phyloP scores from a whole-genome alignment of 2,113 vertebrate genomes.

The Stegostoma tigrinum region DNA sequence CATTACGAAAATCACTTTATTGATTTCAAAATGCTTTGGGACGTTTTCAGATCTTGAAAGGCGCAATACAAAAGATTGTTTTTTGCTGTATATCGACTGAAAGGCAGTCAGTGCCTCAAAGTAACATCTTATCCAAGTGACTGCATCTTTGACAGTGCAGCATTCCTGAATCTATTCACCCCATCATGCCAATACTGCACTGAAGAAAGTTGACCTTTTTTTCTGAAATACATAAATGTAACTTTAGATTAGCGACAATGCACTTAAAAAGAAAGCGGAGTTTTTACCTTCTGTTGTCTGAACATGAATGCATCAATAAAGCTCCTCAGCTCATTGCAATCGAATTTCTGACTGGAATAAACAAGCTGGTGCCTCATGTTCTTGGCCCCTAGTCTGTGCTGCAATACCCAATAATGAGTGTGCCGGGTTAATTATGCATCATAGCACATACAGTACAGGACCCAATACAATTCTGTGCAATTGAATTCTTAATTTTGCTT shows the following conservation, averaged over 20 bases:
- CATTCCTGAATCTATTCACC: too few relatives aligned
- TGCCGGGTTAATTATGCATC: neutral
- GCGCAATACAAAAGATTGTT: neutral
- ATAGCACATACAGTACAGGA: neutral
- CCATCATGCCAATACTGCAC: neutral
- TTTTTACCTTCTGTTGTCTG: conserved; percentile 51
- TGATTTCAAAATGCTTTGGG: conserved; percentile 45
- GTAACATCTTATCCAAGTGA: neutral
- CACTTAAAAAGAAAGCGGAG: neutral
- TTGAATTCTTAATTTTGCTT: neutral
- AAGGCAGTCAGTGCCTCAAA: conserved; percentile 34
- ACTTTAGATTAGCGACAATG: neutral
- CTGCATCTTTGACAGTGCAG: neutral
- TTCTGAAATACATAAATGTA: neutral
- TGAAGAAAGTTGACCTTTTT: neutral
- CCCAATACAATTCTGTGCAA: neutral
- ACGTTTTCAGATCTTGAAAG: too few relatives aligned
- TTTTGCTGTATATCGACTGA: conserved; percentile 10
- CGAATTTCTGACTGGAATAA: conserved; percentile 42
- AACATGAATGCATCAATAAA: conserved; percentile 55
- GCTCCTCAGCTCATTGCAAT: conserved; percentile 53
- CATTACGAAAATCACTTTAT: too few relatives aligned
- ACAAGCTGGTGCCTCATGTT: neutral
- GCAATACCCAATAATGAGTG: neutral
- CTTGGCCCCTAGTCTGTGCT: neutral